Evolutionary conservation across 2,113 vertebrate species (phyloP).

Genomic region (Colossoma macropomum): DNA sequence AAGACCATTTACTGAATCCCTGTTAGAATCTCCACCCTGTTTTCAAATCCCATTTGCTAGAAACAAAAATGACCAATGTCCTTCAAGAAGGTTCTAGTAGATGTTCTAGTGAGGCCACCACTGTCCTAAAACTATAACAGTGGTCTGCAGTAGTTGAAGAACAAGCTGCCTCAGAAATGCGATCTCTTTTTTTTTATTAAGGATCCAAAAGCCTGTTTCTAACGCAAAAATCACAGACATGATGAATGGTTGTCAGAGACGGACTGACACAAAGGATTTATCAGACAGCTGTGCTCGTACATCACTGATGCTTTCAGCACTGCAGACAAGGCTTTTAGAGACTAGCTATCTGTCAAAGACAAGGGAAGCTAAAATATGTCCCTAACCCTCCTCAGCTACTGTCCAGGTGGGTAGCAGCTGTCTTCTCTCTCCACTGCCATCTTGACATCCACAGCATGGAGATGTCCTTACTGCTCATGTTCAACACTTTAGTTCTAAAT

Average conservation of each 20-base stretch:
- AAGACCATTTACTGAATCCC: no score
- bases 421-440: conserved; percentile 52
- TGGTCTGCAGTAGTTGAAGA: not conserved
- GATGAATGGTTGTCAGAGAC: conserved; percentile 80
- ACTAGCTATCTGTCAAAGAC: conserved; percentile 76
- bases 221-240: conserved; percentile 74
- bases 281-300: conserved; percentile 72
- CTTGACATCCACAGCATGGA: conserved; percentile 14
- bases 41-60: no score
- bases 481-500: not conserved
- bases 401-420: conserved; percentile 65
- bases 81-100: no score
- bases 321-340: conserved; percentile 75
- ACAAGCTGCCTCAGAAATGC: conserved; percentile 56
- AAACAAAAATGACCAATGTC: no score
- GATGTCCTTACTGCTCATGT: not conserved
- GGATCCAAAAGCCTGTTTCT: conserved; percentile 60
- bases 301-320: conserved; percentile 76
- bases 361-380: conserved; percentile 73
- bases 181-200: conserved; percentile 71
- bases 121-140: not conserved
- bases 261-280: conserved; percentile 77
- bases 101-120: no score
- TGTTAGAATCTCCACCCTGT: no score
- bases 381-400: conserved; percentile 63